A percentile compares a stretch with the other conserved stretches of the same genome.
phyloP scores from a whole-genome alignment of 2,113 vertebrate species.

The Neoarius graeffei region DNA sequence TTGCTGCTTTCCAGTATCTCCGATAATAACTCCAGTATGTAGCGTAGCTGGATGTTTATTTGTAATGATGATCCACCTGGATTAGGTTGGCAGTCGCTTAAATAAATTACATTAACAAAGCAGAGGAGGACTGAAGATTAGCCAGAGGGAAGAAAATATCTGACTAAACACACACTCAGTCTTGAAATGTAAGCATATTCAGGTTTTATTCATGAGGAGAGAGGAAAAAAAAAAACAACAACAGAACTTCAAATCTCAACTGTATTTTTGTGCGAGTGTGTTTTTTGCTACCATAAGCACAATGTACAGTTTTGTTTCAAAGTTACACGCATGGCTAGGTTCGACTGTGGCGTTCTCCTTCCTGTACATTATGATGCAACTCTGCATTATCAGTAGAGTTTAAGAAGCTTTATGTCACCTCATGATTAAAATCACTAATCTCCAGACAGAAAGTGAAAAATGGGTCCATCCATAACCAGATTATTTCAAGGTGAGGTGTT shows the following conservation, averaged over 20 bases:
- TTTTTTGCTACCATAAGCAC: neutral
- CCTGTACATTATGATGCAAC: neutral
- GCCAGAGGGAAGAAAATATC: neutral
- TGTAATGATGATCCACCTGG: neutral
- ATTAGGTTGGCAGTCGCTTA: neutral
- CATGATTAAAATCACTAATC: constrained; percentile 1
- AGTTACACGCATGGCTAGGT: neutral
- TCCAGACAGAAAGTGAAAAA: neutral
- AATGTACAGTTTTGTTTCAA: neutral
- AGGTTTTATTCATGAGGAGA: neutral
- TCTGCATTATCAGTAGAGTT: neutral
- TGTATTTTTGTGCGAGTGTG: neutral
- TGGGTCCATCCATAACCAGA: neutral
- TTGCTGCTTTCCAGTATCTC: neutral
- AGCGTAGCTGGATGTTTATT: neutral
- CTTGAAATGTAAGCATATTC: neutral
- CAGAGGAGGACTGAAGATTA: constrained; percentile 4
- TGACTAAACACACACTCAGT: neutral
- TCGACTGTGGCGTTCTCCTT: neutral
- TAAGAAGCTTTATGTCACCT: neutral
- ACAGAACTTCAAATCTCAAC: neutral
- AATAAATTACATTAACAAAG: neutral
- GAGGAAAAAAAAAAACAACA: neutral
- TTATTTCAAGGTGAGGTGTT: neutral
- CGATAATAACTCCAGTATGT: neutral